Evolutionary conservation across 2,113 vertebrate species (phyloP).

Genomic region (Gasterosteus nipponicus): DNA sequence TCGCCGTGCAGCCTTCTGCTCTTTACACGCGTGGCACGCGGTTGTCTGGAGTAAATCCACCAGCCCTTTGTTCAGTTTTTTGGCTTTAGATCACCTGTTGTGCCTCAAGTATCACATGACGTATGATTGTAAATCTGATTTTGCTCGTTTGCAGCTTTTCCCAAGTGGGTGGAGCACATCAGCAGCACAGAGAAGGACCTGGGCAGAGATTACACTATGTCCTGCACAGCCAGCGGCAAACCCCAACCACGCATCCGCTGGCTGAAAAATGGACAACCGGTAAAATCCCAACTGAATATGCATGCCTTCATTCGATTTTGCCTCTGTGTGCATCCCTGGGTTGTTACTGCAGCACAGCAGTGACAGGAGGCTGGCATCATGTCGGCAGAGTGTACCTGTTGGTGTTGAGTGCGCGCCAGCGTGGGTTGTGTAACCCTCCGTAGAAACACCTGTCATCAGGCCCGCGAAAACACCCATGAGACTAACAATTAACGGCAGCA

Average conservation of each 20-base stretch:
- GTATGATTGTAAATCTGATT: slow-evolving; percentile 1
- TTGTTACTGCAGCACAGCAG: slow-evolving; percentile 34
- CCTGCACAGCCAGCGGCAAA: slow-evolving; percentile 89
- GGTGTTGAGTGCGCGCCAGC: slow-evolving; percentile 57
- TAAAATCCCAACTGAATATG: slow-evolving; percentile 64
- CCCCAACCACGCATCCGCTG: slow-evolving; percentile 90
- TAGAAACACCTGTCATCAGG: slow-evolving; percentile 52
- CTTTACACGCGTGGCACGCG: neutral
- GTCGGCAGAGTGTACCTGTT: slow-evolving; percentile 48
- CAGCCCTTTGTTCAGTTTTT: neutral
- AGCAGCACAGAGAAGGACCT: slow-evolving; percentile 91
- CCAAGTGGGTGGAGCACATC: slow-evolving; percentile 93
- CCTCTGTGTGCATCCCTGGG: slow-evolving; percentile 5
- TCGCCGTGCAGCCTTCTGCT: neutral
- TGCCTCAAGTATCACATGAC: neutral
- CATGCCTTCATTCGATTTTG: neutral
- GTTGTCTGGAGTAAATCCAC: neutral
- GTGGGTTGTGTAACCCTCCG: slow-evolving; percentile 38
- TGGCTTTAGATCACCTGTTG: slow-evolving; percentile 11
- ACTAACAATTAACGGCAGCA: slow-evolving; percentile 47
- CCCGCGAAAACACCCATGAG: slow-evolving; percentile 34
- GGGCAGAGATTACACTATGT: slow-evolving; percentile 89
- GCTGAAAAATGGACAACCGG: slow-evolving; percentile 89
- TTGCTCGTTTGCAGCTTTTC: slow-evolving; percentile 83
- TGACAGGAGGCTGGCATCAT: slow-evolving; percentile 61